Percentiles rank a stretch among this genome's conserved stretches.
These are phyloP conservation scores for Semotilus atromaculatus DNA, from an alignment of 2,797 vertebrate species.

Conservation along the genomic window DNA sequence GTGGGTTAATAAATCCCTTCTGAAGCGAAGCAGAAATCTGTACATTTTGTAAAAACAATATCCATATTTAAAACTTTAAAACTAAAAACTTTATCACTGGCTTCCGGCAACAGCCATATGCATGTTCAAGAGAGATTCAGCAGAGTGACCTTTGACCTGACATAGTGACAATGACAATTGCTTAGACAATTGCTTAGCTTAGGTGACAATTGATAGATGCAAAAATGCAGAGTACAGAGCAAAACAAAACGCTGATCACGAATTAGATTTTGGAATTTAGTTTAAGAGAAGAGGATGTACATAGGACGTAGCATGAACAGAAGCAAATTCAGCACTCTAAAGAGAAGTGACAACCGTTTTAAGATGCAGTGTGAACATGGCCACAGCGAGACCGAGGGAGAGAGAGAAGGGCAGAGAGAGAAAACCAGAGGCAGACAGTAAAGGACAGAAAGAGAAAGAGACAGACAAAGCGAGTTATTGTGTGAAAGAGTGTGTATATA, in stretches of 20 bases:
- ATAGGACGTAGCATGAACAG: no score
- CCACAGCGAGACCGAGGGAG: not conserved
- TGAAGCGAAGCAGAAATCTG: not conserved
- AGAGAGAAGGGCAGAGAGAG: not conserved
- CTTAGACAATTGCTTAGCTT: no score
- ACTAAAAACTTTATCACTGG: not conserved
- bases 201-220: not conserved
- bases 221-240: not conserved
- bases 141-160: not conserved
- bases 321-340: not conserved
- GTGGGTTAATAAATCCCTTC: not conserved
- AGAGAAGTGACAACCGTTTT: conserved; percentile 7
- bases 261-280: no score
- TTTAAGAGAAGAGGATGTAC: no score
- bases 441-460: not conserved
- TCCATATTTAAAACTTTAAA: not conserved
- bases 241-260: not conserved
- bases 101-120: not conserved
- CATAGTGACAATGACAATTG: no score
- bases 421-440: not conserved
- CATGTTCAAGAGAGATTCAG: not conserved
- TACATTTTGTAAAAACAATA: not conserved
- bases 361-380: conserved; percentile 5
- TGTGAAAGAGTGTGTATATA: not conserved
- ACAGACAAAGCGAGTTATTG: not conserved